Evolutionary conservation across 2,113 vertebrate species (phyloP).

Genomic region (Australoheros scitulus): DNA sequence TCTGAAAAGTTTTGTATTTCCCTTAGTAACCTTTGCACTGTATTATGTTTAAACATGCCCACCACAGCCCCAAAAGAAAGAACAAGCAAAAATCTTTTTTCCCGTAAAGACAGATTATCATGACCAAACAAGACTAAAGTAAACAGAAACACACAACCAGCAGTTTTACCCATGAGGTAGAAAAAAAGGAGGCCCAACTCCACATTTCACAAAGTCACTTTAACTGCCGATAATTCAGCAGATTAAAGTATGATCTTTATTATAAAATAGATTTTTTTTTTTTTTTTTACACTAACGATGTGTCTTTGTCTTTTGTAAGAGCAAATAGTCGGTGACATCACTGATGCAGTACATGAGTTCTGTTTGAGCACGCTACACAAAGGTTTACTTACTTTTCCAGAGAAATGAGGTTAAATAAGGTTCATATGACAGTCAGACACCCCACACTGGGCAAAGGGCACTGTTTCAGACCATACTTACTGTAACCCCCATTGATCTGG

Average conservation of each 20-base stretch:
- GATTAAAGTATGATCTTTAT: too few relatives aligned
- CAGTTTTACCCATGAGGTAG: neutral
- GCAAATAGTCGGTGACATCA: neutral
- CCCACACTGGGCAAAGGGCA: neutral
- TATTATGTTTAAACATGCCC: neutral
- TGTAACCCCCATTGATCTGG: neutral
- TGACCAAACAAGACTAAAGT: neutral
- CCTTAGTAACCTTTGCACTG: neutral
- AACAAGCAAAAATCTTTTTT: neutral
- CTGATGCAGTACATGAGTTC: neutral
- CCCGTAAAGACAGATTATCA: neutral
- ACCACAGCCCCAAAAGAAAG: neutral
- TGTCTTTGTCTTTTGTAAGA: too few relatives aligned
- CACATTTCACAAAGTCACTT: too few relatives aligned
- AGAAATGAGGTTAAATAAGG: neutral
- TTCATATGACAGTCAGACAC: neutral
- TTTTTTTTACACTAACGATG: too few relatives aligned
- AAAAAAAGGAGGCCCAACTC: neutral
- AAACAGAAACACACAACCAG: neutral
- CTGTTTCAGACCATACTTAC: neutral
- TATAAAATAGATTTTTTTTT: too few relatives aligned
- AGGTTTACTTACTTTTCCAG: neutral
- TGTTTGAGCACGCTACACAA: neutral
- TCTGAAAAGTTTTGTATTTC: accelerated
- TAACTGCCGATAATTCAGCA: too few relatives aligned